phyloP scores from a whole-genome alignment of 2,797 vertebrate species.

The Parauchenoglanis ngamensis region DNA sequence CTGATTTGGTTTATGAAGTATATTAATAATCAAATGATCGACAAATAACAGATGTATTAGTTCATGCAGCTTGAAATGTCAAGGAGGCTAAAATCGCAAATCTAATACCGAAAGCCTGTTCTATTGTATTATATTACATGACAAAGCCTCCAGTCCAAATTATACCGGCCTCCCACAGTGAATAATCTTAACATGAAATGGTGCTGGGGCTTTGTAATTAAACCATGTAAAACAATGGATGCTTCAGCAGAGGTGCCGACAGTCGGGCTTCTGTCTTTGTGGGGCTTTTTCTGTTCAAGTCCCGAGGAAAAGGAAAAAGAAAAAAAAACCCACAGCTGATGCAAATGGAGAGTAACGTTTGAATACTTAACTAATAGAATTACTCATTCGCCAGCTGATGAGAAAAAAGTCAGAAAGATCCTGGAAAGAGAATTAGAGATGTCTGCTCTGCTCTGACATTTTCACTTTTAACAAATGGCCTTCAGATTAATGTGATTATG shows the following conservation, averaged over 20 bases:
- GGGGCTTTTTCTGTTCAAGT: slow-evolving; percentile 49
- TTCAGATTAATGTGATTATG: slow-evolving; percentile 63
- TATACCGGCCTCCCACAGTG: slow-evolving; percentile 80
- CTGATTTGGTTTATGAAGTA: slow-evolving; percentile 86
- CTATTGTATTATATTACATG: slow-evolving; percentile 82
- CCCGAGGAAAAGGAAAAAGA: slow-evolving; percentile 29
- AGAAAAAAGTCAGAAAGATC: slow-evolving; percentile 57
- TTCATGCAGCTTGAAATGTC: slow-evolving; percentile 87
- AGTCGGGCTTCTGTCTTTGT: slow-evolving; percentile 61
- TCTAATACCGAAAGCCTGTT: slow-evolving; percentile 84
- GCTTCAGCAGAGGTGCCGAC: slow-evolving; percentile 71
- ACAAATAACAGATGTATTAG: slow-evolving; percentile 89
- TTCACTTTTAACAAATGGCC: slow-evolving; percentile 67
- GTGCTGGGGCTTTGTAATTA: slow-evolving; percentile 82
- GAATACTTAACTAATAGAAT: slow-evolving; percentile 83
- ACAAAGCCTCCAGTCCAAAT: slow-evolving; percentile 84
- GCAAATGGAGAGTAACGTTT: slow-evolving; percentile 82
- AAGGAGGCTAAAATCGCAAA: slow-evolving; percentile 84
- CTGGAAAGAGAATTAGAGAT: slow-evolving; percentile 72
- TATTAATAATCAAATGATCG: slow-evolving; percentile 89
- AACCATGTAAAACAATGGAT: slow-evolving; percentile 73
- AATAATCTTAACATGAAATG: slow-evolving; percentile 83
- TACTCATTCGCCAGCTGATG: slow-evolving; percentile 76
- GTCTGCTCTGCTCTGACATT: slow-evolving; percentile 64
- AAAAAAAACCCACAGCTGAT: slow-evolving; percentile 64